A percentile compares a stretch with the other conserved stretches of the same genome.
phyloP scores from a whole-genome alignment of 2,797 vertebrate species.

The Lutjanus campechanus region DNA sequence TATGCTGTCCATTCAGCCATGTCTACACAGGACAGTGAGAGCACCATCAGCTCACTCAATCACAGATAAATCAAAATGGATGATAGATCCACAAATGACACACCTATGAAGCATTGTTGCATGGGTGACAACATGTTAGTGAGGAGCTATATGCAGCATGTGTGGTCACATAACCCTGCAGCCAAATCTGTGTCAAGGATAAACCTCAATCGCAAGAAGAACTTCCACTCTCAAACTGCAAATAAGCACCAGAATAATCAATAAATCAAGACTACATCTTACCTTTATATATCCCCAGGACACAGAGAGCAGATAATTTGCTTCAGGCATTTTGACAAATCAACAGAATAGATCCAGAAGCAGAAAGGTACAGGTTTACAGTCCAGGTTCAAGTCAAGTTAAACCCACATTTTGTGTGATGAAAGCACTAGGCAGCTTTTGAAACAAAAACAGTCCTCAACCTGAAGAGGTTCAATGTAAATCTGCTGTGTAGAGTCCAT shows the following conservation, averaged over 20 bases:
- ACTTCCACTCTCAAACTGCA: not conserved
- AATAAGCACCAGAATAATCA: slow-evolving; percentile 51
- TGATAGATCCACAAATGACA: slow-evolving; percentile 40
- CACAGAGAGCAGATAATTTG: slow-evolving; percentile 96
- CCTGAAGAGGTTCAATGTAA: slow-evolving; percentile 51
- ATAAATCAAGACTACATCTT: slow-evolving; percentile 76
- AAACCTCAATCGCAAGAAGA: not conserved
- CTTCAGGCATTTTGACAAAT: slow-evolving; percentile 96
- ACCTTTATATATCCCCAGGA: slow-evolving; percentile 99
- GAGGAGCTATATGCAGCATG: not conserved
- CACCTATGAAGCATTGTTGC: slow-evolving; percentile 30
- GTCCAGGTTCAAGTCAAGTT: slow-evolving; percentile 10
- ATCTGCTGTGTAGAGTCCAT: slow-evolving; percentile 78
- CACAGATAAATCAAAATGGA: slow-evolving; percentile 35
- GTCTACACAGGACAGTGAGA: not conserved
- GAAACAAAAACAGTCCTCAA: slow-evolving; percentile 50
- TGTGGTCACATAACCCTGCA: not conserved
- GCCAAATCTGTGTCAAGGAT: slow-evolving; percentile 8
- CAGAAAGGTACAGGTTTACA: slow-evolving; percentile 34
- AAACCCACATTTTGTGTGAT: slow-evolving; percentile 17
- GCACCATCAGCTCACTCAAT: slow-evolving; percentile 14
- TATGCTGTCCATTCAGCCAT: not conserved
- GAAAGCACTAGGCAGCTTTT: slow-evolving; percentile 18
- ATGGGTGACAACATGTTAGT: slow-evolving; percentile 19
- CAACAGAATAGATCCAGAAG: slow-evolving; percentile 57